phyloP scores from a whole-genome alignment of 1,140 invertebrate genomes.

The Drosophila prosaltans region DNA sequence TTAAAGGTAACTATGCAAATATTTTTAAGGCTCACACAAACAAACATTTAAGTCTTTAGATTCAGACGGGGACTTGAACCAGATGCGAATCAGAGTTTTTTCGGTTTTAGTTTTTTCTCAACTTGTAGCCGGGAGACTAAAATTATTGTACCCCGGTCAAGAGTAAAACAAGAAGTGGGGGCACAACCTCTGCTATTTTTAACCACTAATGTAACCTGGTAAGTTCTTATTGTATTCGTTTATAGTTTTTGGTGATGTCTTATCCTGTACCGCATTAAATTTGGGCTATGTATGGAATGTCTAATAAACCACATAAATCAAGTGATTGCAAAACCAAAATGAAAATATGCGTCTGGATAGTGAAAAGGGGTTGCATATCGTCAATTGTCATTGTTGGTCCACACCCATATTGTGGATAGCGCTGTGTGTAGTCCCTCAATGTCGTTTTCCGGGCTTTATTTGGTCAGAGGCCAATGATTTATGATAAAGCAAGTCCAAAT shows the following conservation, averaged over 20 bases:
- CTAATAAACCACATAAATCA: constrained; percentile 83
- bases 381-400: too few relatives aligned
- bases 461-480: constrained; percentile 31
- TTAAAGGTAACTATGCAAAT: constrained; percentile 83
- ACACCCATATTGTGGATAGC: too few relatives aligned
- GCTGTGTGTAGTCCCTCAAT: constrained; percentile 23
- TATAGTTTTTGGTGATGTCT: constrained; percentile 67
- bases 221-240: constrained; percentile 56
- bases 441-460: constrained; percentile 40
- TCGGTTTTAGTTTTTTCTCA: constrained; percentile 27
- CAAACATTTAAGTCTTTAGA: constrained; percentile 52
- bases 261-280: constrained; percentile 26
- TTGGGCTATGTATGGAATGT: constrained; percentile 70
- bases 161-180: constrained; percentile 34
- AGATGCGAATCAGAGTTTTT: constrained; percentile 38
- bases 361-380: not conserved
- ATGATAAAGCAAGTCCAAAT: constrained; percentile 33
- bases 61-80: constrained; percentile 4
- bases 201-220: constrained; percentile 17
- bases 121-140: constrained; percentile 50
- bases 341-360: not conserved
- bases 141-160: constrained; percentile 75
- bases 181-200: not conserved
- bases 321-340: constrained; percentile 49
- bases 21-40: constrained; percentile 79